Evolutionary conservation across 2,113 vertebrate genomes (phyloP).

Genomic region (Sander vitreus): DNA sequence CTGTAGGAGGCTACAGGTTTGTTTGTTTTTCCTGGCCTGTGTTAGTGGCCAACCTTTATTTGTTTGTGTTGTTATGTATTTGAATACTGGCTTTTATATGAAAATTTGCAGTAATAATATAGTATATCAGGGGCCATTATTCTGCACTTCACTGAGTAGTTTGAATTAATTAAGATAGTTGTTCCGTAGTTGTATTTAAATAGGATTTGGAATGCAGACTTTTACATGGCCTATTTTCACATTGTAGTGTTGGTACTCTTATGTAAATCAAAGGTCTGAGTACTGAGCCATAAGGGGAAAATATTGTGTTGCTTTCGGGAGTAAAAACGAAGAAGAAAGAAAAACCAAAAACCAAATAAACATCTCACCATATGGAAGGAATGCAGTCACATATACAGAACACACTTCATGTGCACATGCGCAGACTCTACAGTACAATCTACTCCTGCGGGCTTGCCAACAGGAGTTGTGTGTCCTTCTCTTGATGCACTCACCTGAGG

Average conservation of each 20-base stretch:
- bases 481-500: slow-evolving; percentile 24
- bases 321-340: slow-evolving; percentile 18
- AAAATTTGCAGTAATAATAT: not conserved
- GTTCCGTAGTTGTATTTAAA: not conserved
- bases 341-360: slow-evolving; percentile 5
- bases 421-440: not conserved
- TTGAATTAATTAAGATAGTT: not conserved
- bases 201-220: not conserved
- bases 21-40: not conserved
- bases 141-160: not conserved
- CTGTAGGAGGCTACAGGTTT: not conserved
- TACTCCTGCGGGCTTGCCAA: slow-evolving; percentile 2
- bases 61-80: not conserved
- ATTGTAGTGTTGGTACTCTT: not conserved
- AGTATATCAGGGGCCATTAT: not conserved
- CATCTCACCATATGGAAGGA: not conserved
- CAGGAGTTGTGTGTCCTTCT: slow-evolving; percentile 15
- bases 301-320: not conserved
- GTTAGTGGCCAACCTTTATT: not conserved
- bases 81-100: slow-evolving; percentile 6
- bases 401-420: not conserved
- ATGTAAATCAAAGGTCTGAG: not conserved
- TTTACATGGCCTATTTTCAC: not conserved
- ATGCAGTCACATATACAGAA: not conserved
- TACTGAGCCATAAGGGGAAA: slow-evolving; percentile 4